Conservation (phyloP, 2,797 vertebrate genomes). For the Sebastiscus tertius region DNA sequence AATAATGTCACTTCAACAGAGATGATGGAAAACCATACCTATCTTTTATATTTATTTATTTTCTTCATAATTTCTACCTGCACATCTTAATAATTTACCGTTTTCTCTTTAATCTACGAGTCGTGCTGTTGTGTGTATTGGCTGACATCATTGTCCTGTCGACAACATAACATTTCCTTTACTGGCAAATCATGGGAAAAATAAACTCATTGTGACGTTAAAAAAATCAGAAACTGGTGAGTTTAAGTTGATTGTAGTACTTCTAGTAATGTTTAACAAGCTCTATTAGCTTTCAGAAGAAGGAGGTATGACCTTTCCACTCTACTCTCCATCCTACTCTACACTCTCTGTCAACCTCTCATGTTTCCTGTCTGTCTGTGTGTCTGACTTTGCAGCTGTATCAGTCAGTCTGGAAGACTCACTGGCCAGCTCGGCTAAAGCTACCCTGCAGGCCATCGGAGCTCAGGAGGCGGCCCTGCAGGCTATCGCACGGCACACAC, state of each 20-base stretch:
- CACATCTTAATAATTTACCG: not conserved
- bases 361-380: not conserved
- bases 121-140: not conserved
- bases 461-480: slow-evolving; percentile 92
- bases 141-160: not conserved
- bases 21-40: not conserved
- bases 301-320: not conserved
- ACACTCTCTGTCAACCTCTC: not conserved
- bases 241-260: not conserved
- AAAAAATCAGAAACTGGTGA: not conserved
- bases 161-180: not conserved
- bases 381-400: slow-evolving; percentile 78
- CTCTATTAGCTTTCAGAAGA: not conserved
- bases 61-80: not conserved
- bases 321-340: not conserved
- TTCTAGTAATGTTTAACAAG: not conserved
- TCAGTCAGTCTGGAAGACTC: slow-evolving; percentile 86
- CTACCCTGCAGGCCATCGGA: slow-evolving; percentile 89
- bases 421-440: slow-evolving; percentile 83
- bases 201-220: not conserved
- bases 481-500: slow-evolving; percentile 87
- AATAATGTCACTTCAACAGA: not conserved
- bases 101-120: not conserved
- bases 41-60: not conserved
- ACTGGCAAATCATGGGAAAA: not conserved